phyloP scores from a whole-genome alignment of 2,797 vertebrate species.

The Mycteria americana region DNA sequence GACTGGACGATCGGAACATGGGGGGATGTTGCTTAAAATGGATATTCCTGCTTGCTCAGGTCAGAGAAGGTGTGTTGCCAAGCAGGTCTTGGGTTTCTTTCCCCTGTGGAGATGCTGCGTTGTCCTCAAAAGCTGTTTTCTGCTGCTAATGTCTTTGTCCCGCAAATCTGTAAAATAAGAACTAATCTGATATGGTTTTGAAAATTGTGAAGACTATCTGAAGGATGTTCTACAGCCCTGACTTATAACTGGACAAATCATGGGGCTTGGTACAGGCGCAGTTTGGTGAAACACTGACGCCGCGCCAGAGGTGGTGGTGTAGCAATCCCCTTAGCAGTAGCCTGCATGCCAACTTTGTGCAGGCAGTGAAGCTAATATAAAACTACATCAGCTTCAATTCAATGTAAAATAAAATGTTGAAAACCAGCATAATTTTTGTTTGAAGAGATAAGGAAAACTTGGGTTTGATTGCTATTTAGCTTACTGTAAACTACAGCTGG shows the following conservation, averaged over 20 bases:
- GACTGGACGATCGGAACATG: accelerated
- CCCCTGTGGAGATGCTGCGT: background rate
- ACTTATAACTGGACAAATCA: background rate
- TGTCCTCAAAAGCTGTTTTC: background rate
- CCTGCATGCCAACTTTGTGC: background rate
- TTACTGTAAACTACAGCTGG: background rate
- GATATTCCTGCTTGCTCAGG: background rate
- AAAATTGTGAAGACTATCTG: background rate
- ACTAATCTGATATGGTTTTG: background rate
- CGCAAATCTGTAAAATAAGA: background rate
- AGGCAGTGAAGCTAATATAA: background rate
- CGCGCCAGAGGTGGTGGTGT: background rate
- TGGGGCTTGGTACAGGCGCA: no score
- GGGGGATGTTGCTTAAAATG: background rate
- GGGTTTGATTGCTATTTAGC: background rate
- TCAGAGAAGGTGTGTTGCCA: background rate
- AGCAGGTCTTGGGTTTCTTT: background rate
- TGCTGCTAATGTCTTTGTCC: background rate
- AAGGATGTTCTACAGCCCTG: background rate
- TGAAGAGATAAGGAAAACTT: background rate
- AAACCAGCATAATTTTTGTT: background rate
- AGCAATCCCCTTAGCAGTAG: background rate
- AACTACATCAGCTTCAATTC: background rate
- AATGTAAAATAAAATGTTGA: background rate
- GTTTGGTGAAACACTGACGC: background rate